These are phyloP conservation scores for Chironomus riparius DNA, from an alignment of 2,888 invertebrate species.

Conservation along the genomic window DNA sequence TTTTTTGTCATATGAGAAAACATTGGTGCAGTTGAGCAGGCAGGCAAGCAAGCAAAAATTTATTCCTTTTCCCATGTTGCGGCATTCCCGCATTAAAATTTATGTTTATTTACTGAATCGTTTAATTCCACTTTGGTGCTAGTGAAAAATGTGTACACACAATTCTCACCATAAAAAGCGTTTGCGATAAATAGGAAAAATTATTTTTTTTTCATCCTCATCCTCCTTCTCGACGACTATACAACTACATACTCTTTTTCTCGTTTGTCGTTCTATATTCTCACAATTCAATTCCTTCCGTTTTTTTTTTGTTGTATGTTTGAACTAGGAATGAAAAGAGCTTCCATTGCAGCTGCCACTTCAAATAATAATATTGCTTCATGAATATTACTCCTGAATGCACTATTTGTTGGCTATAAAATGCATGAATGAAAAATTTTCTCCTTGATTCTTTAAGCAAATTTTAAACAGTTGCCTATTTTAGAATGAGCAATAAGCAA, in stretches of 20 bases:
- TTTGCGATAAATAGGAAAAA: too few species aligned
- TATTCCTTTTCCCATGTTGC: constrained; percentile 16
- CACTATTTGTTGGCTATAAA: not conserved
- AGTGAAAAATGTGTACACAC: not conserved
- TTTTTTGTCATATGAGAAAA: not conserved
- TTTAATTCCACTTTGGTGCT: constrained; percentile 17
- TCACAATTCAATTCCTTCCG: not conserved
- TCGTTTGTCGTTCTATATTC: too few species aligned
- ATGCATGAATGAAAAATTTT: too few species aligned
- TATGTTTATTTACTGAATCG: constrained; percentile 27
- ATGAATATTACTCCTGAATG: not conserved
- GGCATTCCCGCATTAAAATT: constrained; percentile 21
- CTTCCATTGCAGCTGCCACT: not conserved
- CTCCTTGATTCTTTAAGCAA: too few species aligned
- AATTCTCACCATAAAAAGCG: not conserved
- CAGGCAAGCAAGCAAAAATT: constrained; percentile 16
- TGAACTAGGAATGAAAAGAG: too few species aligned
- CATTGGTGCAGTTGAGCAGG: not conserved
- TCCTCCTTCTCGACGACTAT: too few species aligned
- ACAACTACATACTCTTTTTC: too few species aligned
- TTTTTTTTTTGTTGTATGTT: not conserved
- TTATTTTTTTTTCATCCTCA: too few species aligned
- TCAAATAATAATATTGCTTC: not conserved
- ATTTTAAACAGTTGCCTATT: too few species aligned
- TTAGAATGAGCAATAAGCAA: too few species aligned